These are phyloP conservation scores for Blomia tropicalis DNA, from an alignment of 2,888 invertebrate species.

Conservation along the genomic window DNA sequence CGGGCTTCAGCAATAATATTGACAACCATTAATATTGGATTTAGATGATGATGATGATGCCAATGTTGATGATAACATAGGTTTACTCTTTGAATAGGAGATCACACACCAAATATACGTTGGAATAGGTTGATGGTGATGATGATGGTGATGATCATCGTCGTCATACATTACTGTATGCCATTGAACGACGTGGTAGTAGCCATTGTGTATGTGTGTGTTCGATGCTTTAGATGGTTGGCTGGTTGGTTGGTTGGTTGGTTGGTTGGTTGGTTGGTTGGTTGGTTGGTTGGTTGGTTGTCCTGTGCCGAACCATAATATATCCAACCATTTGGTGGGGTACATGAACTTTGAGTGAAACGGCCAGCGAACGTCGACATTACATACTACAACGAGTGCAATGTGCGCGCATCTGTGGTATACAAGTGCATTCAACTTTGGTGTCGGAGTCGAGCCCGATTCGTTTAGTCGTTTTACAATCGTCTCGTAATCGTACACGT, in stretches of 20 bases:
- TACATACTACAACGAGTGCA: too few species aligned
- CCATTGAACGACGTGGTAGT: neutral
- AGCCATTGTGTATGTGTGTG: neutral
- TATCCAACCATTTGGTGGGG: neutral
- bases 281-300: neutral
- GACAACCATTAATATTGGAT: too few species aligned
- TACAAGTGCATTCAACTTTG: conserved; percentile 12
- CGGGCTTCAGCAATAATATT: too few species aligned
- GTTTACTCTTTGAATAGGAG: too few species aligned
- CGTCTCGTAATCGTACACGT: neutral
- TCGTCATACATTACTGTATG: neutral
- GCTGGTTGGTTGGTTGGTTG: neutral
- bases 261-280: neutral
- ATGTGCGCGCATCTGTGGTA: neutral
- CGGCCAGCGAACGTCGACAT: neutral
- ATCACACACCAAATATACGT: too few species aligned
- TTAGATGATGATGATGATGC: too few species aligned
- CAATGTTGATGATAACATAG: too few species aligned
- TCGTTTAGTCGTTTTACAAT: neutral
- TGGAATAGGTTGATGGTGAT: too few species aligned
- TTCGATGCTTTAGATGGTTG: neutral
- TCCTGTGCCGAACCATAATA: neutral
- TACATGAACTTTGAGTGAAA: conserved; percentile 15
- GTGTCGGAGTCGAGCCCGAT: neutral
- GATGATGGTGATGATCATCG: too few species aligned